phyloP scores from a whole-genome alignment of 2,888 invertebrate species.

The Eledone cirrhosa region DNA sequence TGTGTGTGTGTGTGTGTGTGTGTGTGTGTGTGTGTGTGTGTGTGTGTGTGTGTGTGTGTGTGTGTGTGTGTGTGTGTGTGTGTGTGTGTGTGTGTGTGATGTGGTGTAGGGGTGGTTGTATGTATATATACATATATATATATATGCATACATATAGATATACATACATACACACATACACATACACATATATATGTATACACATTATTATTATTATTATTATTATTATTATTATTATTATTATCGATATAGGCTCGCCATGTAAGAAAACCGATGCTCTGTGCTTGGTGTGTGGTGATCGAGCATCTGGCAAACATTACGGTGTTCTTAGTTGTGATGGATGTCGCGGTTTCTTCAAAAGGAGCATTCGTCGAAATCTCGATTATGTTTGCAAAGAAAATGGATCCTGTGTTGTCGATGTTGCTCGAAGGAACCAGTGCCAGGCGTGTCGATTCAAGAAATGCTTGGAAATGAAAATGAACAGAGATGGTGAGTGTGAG shows the following conservation, averaged over 20 bases:
- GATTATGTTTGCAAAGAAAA: slow-evolving; percentile 93
- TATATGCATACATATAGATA: neutral
- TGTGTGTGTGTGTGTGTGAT: neutral
- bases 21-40: neutral
- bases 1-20: too few species aligned
- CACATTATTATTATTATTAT: neutral
- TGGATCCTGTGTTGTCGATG: slow-evolving; percentile 87
- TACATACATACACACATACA: neutral
- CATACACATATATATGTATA: neutral
- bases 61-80: slow-evolving; percentile 6
- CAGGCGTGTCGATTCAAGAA: slow-evolving; percentile 93
- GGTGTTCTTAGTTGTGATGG: slow-evolving; percentile 71
- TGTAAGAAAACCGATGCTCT: slow-evolving; percentile 67
- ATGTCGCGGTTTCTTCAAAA: slow-evolving; percentile 89
- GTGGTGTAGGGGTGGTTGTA: neutral
- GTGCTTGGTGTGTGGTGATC: slow-evolving; percentile 68
- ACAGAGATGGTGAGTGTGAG: slow-evolving; percentile 81
- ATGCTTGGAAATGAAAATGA: slow-evolving; percentile 91
- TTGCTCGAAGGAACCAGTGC: slow-evolving; percentile 91
- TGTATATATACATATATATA: neutral
- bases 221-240: neutral
- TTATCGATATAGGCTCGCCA: neutral
- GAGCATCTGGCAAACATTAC: slow-evolving; percentile 71
- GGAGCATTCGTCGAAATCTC: slow-evolving; percentile 86
- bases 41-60: slow-evolving; percentile 6